Conservation (phyloP, 1,140 invertebrate species). For the Drosophila ogumai region DNA sequence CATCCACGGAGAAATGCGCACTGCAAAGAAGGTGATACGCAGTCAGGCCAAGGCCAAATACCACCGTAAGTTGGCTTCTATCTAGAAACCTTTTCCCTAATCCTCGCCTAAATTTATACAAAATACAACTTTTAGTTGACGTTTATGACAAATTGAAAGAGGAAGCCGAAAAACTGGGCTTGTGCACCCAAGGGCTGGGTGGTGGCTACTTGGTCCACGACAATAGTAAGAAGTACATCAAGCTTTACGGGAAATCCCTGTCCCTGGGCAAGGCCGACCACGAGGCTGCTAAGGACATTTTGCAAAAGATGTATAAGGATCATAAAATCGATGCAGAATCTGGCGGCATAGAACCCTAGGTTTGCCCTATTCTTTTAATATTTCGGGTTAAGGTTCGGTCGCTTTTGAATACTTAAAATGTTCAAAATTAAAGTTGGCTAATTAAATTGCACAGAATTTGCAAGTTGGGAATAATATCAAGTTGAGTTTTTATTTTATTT, state of each 20-base stretch:
- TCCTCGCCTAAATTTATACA: background rate
- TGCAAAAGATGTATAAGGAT: background rate
- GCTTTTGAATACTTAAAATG: background rate
- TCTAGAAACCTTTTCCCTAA: background rate
- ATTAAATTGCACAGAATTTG: background rate
- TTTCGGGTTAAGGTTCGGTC: background rate
- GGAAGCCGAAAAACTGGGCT: slow-evolving; percentile 25
- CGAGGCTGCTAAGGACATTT: slow-evolving; percentile 22
- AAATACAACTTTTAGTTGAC: slow-evolving; percentile 30
- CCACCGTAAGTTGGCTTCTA: slow-evolving; percentile 47
- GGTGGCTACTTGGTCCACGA: slow-evolving; percentile 57
- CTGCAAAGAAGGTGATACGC: slow-evolving; percentile 49
- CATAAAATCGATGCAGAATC: slow-evolving; percentile 56
- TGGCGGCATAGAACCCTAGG: slow-evolving; percentile 27
- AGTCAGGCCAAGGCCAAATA: slow-evolving; percentile 37
- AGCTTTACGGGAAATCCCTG: slow-evolving; percentile 52
- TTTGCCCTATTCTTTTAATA: background rate
- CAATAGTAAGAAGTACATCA: slow-evolving; percentile 48
- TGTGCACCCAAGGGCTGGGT: slow-evolving; percentile 60
- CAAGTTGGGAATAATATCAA: background rate
- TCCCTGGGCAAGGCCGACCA: slow-evolving; percentile 58
- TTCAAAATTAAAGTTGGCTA: background rate
- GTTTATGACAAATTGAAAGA: slow-evolving; percentile 48
- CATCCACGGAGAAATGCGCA: slow-evolving; percentile 47
- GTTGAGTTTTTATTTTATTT: too few relatives aligned